phyloP scores from a whole-genome alignment of 2,113 vertebrate species.

The Catharus fuscescens region DNA sequence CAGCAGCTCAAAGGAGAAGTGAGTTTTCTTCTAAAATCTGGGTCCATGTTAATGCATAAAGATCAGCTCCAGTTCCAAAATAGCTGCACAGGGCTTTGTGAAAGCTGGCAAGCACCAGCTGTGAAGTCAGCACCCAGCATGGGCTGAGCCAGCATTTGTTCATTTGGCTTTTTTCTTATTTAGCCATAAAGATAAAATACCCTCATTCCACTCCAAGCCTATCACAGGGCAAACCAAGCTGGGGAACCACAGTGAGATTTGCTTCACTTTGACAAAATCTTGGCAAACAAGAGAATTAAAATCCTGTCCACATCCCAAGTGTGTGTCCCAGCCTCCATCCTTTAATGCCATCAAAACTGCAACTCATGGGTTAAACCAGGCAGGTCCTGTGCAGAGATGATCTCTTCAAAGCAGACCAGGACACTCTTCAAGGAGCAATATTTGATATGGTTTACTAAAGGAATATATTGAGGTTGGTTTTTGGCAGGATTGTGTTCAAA shows the following conservation, averaged over 20 bases:
- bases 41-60: not conserved
- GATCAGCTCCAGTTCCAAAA: constrained; percentile 38
- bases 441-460: not conserved
- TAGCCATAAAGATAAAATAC: not conserved
- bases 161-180: constrained; percentile 19
- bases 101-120: not conserved
- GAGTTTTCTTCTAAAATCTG: constrained; percentile 21
- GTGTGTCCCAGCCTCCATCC: not conserved
- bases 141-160: not conserved
- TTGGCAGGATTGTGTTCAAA: not conserved
- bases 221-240: not conserved
- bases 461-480: not conserved
- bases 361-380: rapidly evolving
- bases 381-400: not conserved
- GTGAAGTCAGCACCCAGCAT: not conserved
- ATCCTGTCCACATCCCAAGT: not conserved
- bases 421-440: not conserved
- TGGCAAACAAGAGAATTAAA: not conserved
- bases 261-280: not conserved
- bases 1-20: not conserved
- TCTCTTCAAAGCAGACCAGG: not conserved
- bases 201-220: not conserved
- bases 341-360: not conserved
- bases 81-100: not conserved
- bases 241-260: not conserved